Base-by-base conservation (phyloP, 2,113 vertebrate species). In the Xiphophorus maculatus region DNA sequence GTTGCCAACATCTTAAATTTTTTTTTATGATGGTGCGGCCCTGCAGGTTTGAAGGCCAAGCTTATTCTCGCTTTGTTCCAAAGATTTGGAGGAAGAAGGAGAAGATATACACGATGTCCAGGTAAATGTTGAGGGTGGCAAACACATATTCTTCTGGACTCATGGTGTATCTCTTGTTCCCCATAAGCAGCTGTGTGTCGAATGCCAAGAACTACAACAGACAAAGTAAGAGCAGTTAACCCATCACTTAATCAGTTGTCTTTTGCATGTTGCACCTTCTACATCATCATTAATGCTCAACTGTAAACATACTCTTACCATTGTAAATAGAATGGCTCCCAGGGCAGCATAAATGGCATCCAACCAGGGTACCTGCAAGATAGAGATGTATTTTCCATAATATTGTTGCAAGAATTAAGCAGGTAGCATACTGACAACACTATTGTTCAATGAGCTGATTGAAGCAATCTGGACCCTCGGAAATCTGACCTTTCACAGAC, bases 91-190 rank as follows among this genome's bases (percentile, higher is more conserved):
- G 95, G 81, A 98, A 93, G 91, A 98, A 98, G 80, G 96, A 96
- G 91, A 98, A 99, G 87, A 98, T 96, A 74, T 98, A 98, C 89
- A 98, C 89, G 73, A 98, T 95, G 74, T 99, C 97, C 78, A 98
- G 90, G 67, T 98, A 99, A 85, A 99, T 96, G 82, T 94, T 98
- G 90, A 99, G 97, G n/a, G 96, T 95, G 77, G 97, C 97, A 5
- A 97, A 98, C 90, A 98, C 92, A 73, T 98, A 97, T 77, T 99
- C 97, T 82, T 99, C 97, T 0, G 97, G 97, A 83, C 92, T 98
- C 82, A 99, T 94, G 0, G 94, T 88, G 83, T 97, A 96, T 0
- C 94, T 94, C 35, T 96, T 96, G 76, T 94, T 97, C 15, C 97
- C 97, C 94, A 98, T 96, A 88, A 99, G 90, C 64, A 97, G 90